Conservation (phyloP, 2,113 vertebrate species). For the Pseudorectes ferrugineus region DNA sequence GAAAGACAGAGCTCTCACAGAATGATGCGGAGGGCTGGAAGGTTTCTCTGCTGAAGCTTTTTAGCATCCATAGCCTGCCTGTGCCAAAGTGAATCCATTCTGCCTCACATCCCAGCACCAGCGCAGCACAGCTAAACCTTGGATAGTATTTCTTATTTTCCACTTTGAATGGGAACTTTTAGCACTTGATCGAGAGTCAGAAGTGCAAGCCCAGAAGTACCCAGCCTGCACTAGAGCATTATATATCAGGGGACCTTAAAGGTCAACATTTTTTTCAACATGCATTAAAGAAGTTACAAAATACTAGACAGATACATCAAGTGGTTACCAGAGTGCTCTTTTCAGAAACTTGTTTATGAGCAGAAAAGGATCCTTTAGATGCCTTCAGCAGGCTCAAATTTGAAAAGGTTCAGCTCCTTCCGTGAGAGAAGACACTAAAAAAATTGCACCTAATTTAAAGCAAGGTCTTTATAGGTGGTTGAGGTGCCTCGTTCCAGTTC, state of each 20-base stretch:
- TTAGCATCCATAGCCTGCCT: too few species aligned
- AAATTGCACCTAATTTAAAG: neutral
- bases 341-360: neutral
- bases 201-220: neutral
- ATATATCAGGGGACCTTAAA: neutral
- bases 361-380: neutral
- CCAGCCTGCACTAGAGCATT: neutral
- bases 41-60: too few species aligned
- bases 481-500: accelerated
- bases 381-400: neutral
- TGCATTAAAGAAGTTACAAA: neutral
- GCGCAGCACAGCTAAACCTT: neutral
- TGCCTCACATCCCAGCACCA: neutral
- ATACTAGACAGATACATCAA: neutral
- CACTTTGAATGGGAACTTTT: neutral
- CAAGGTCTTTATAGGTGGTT: neutral
- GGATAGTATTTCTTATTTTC: neutral
- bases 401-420: neutral
- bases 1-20: too few species aligned
- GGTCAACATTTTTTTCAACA: neutral
- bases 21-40: too few species aligned
- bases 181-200: neutral
- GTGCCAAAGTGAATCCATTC: neutral
- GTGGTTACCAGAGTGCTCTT: neutral
- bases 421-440: neutral